Evolutionary conservation across 2,113 vertebrate species (phyloP).

Genomic region (Dicentrarchus labrax): DNA sequence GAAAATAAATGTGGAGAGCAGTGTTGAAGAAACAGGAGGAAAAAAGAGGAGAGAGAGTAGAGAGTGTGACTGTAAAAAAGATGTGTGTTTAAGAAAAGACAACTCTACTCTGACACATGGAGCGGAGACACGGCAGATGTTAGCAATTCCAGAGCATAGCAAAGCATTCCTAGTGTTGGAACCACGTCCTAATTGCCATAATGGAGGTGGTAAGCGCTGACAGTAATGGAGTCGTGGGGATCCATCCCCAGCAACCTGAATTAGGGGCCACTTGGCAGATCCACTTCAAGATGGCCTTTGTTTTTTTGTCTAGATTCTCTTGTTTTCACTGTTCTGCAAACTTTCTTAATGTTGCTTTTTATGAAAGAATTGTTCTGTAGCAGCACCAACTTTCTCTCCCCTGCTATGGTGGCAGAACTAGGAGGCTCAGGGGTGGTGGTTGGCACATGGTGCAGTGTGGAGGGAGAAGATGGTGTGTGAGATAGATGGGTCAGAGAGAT

Average conservation of each 20-base stretch:
- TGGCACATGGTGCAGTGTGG: neutral
- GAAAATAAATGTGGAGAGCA: constrained; percentile 85
- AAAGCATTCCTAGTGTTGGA: constrained; percentile 83
- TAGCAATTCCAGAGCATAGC: constrained; percentile 83
- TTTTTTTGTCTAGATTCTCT: constrained; percentile 31
- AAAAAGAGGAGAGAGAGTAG: constrained; percentile 20
- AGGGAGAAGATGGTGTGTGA: constrained; percentile 5
- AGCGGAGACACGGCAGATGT: constrained; percentile 82
- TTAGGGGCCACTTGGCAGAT: constrained; percentile 78
- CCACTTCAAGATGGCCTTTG: constrained; percentile 79
- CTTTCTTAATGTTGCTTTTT: constrained; percentile 15
- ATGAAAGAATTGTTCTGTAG: neutral
- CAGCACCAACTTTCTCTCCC: neutral
- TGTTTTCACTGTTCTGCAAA: constrained; percentile 36
- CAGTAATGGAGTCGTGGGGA: constrained; percentile 83
- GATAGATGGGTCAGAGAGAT: constrained; percentile 41
- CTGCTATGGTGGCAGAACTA: constrained; percentile 15
- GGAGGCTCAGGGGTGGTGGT: constrained; percentile 1
- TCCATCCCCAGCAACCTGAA: constrained; percentile 80
- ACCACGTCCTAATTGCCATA: constrained; percentile 84
- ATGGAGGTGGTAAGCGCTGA: constrained; percentile 84
- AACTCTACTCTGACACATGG: constrained; percentile 78
- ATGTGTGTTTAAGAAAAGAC: constrained; percentile 82
- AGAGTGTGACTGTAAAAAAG: constrained; percentile 77
- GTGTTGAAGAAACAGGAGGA: constrained; percentile 53